phyloP scores from a whole-genome alignment of 2,113 vertebrate species.

The Ptyas mucosa region DNA sequence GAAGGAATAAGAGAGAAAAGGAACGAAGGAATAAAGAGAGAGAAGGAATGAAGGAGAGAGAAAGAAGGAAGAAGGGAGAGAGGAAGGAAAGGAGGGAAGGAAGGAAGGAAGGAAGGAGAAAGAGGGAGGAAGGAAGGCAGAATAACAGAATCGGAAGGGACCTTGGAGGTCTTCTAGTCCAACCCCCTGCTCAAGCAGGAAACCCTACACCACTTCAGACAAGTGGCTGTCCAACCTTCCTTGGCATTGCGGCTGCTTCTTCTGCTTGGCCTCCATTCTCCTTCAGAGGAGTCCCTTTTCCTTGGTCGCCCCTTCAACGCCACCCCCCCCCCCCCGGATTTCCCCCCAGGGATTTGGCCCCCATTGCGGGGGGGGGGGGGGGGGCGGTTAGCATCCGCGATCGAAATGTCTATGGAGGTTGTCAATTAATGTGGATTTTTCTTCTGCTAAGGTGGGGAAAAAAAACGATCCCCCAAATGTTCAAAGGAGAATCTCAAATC shows the following conservation, averaged over 20 bases:
- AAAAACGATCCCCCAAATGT: background rate
- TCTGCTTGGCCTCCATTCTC: background rate
- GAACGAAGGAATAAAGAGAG: too few relatives aligned
- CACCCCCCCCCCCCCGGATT: background rate
- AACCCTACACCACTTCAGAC: background rate
- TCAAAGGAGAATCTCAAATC: too few relatives aligned
- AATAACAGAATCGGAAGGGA: background rate
- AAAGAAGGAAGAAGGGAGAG: too few relatives aligned
- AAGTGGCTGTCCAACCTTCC: background rate
- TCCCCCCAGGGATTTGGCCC: background rate
- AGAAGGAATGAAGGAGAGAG: too few relatives aligned
- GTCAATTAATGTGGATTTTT: background rate
- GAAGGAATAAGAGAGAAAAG: too few relatives aligned
- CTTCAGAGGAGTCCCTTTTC: background rate
- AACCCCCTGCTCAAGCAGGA: background rate
- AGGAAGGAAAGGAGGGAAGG: too few relatives aligned
- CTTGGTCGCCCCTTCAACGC: background rate
- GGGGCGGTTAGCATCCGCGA: background rate
- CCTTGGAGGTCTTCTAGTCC: background rate
- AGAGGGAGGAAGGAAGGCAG: too few relatives aligned
- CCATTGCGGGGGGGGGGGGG: background rate
- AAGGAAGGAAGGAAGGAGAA: too few relatives aligned
- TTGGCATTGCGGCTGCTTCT: background rate
- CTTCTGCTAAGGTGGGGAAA: background rate
- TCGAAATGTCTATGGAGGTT: background rate